Evolutionary conservation across 2,797 vertebrate genomes (phyloP).

Genomic region (Podarcis siculus): DNA sequence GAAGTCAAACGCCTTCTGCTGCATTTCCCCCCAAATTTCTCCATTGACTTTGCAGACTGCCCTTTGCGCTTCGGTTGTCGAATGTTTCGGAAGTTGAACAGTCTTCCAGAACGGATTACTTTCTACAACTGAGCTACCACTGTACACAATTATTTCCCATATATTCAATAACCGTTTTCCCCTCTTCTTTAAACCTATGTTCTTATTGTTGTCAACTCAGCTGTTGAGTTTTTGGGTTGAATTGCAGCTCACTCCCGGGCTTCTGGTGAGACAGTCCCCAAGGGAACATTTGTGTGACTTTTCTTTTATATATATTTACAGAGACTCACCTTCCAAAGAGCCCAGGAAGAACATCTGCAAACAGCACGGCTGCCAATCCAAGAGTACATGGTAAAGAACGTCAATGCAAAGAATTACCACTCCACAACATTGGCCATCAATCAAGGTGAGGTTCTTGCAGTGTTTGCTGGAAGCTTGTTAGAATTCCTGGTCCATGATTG

Average conservation of each 20-base stretch:
- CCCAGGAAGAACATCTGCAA: constrained; percentile 78
- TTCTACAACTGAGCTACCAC: too few species aligned
- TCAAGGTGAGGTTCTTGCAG: constrained; percentile 80
- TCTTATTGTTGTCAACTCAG: not conserved
- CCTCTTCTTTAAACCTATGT: too few species aligned
- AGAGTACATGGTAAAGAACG: constrained; percentile 87
- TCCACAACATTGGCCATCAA: constrained; percentile 91
- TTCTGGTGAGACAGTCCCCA: not conserved
- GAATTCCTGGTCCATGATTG: too few species aligned
- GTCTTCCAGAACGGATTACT: too few species aligned
- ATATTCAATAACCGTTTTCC: too few species aligned
- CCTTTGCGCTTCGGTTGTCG: too few species aligned
- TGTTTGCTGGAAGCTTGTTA: fast-evolving
- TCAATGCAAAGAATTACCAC: constrained; percentile 89
- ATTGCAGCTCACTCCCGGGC: not conserved
- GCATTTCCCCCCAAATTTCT: too few species aligned
- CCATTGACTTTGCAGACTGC: too few species aligned
- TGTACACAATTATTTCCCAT: too few species aligned
- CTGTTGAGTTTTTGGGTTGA: not conserved
- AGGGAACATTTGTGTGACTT: not conserved
- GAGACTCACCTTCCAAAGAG: constrained; percentile 86
- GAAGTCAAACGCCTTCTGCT: too few species aligned
- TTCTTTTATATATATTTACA: constrained; percentile 55
- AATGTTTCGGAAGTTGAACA: too few species aligned
- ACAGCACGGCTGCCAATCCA: constrained; percentile 89